A percentile compares a stretch with the other conserved stretches of the same genome.
phyloP scores from a whole-genome alignment of 2,888 invertebrate species.

The Chydorus sphaericus region DNA sequence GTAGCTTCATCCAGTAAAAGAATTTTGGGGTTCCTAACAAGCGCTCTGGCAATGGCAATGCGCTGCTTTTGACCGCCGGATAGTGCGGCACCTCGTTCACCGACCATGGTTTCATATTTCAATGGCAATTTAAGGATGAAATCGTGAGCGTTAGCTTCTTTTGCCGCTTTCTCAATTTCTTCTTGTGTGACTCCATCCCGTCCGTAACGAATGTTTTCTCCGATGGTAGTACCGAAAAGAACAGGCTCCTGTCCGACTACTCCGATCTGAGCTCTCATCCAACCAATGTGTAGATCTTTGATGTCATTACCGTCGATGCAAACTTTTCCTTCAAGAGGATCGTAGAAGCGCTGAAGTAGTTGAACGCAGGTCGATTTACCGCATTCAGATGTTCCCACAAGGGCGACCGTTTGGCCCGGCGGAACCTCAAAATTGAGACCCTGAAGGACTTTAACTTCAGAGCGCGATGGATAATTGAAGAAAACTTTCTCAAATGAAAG shows the following conservation, averaged over 20 bases:
- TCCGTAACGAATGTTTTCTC: slow-evolving; percentile 77
- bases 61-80: slow-evolving; percentile 74
- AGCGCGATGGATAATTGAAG: slow-evolving; percentile 62
- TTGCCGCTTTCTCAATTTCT: slow-evolving; percentile 53
- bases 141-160: slow-evolving; percentile 57
- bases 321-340: slow-evolving; percentile 38
- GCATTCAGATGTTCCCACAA: slow-evolving; percentile 56
- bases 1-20: slow-evolving; percentile 68
- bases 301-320: slow-evolving; percentile 45
- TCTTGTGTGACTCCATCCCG: slow-evolving; percentile 45
- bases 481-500: slow-evolving; percentile 49
- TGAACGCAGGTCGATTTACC: slow-evolving; percentile 65
- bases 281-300: slow-evolving; percentile 49
- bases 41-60: slow-evolving; percentile 67
- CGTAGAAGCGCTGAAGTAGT: slow-evolving; percentile 56
- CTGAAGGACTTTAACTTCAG: slow-evolving; percentile 43
- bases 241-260: slow-evolving; percentile 80
- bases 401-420: slow-evolving; percentile 57
- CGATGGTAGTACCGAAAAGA: slow-evolving; percentile 64
- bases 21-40: slow-evolving; percentile 58
- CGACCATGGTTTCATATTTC: slow-evolving; percentile 62
- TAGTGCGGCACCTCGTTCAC: slow-evolving; percentile 62
- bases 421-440: slow-evolving; percentile 44
- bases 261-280: slow-evolving; percentile 61
- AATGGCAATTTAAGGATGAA: slow-evolving; percentile 56